Evolutionary conservation across 1,140 invertebrate genomes (phyloP).

Genomic region (Diploscapter pachys): DNA sequence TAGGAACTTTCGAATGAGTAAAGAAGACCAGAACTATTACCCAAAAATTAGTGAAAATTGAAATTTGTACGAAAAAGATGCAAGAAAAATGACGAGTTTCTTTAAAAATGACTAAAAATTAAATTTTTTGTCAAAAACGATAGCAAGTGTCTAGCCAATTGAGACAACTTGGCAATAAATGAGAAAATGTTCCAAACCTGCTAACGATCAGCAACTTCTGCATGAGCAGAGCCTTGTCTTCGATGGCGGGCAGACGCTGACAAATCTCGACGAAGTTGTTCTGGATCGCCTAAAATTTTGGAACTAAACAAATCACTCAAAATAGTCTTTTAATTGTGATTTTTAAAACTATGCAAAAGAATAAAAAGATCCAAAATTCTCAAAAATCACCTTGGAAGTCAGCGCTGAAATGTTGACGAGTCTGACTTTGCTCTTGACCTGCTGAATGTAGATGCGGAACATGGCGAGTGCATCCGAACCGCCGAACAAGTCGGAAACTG

Average conservation of each 20-base stretch:
- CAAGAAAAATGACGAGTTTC: too few relatives aligned
- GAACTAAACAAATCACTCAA: not conserved
- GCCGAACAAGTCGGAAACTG: not conserved
- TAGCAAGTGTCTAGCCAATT: too few relatives aligned
- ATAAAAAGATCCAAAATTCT: not conserved
- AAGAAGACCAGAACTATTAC: too few relatives aligned
- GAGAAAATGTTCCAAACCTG: not conserved
- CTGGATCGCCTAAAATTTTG: slow-evolving; percentile 4
- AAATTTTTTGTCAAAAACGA: too few relatives aligned
- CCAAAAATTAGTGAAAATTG: too few relatives aligned
- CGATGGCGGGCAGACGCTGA: not conserved
- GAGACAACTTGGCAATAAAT: too few relatives aligned
- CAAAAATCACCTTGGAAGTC: slow-evolving; percentile 7
- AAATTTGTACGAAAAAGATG: too few relatives aligned
- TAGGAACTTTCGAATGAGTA: too few relatives aligned
- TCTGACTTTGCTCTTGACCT: not conserved
- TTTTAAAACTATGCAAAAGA: not conserved
- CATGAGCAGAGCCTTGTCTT: slow-evolving; percentile 6
- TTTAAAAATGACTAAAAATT: too few relatives aligned
- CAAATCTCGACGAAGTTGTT: not conserved
- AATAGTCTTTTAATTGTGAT: not conserved
- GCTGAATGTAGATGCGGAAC: slow-evolving; percentile 6
- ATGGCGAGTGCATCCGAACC: not conserved
- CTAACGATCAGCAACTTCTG: slow-evolving; percentile 4
- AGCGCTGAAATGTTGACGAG: not conserved